Conservation (phyloP, 2,797 vertebrate species). For the Gallinago solitaria region DNA sequence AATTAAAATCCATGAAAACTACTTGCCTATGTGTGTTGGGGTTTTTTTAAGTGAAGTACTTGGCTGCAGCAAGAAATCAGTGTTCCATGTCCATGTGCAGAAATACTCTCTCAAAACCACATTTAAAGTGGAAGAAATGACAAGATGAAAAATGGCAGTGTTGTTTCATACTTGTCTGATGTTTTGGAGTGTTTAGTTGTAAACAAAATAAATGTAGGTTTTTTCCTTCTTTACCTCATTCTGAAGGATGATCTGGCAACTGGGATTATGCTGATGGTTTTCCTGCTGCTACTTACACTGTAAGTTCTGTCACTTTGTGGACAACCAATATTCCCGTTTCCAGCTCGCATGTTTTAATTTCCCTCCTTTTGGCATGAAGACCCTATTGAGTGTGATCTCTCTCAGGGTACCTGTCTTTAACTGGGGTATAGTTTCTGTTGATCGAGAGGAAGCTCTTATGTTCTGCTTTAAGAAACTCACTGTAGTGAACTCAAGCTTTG, state of each 20-base stretch:
- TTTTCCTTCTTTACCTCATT: neutral
- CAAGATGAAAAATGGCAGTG: neutral
- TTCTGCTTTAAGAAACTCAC: neutral
- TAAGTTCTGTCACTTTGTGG: neutral
- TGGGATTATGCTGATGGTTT: neutral
- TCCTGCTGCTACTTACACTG: neutral
- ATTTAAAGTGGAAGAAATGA: neutral
- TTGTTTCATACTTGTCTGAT: neutral
- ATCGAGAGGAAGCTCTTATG: neutral
- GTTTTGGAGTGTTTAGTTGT: neutral
- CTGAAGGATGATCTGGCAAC: neutral
- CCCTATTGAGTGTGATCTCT: neutral
- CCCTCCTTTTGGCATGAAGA: neutral
- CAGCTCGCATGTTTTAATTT: neutral
- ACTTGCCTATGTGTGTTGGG: neutral
- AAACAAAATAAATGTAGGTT: neutral
- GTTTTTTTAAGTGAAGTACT: neutral
- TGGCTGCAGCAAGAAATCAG: neutral
- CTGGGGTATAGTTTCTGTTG: neutral
- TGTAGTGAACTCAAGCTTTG: neutral
- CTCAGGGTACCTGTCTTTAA: neutral
- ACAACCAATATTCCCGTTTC: neutral
- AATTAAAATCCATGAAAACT: conserved; percentile 65
- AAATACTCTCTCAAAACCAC: neutral
- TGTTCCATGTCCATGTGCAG: neutral